phyloP scores from a whole-genome alignment of 1,140 invertebrate genomes.

The Danaus melanippus region DNA sequence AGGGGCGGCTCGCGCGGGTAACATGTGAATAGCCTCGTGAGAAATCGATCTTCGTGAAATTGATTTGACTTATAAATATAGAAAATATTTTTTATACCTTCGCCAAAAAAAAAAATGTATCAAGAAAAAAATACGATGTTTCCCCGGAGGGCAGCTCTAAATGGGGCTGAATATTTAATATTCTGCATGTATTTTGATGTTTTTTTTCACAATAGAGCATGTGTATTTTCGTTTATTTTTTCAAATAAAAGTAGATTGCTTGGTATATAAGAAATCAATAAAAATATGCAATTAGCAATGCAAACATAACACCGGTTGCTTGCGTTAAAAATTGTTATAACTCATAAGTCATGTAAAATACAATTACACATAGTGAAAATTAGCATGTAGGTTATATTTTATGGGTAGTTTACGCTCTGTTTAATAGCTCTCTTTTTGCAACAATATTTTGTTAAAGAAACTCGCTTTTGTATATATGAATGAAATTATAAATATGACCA shows the following conservation, averaged over 20 bases:
- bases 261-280: too few species aligned
- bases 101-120: neutral
- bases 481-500: constrained; percentile 5
- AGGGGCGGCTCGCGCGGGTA: constrained; percentile 57
- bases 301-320: constrained; percentile 33
- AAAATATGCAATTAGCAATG: too few species aligned
- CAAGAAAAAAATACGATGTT: constrained; percentile 3
- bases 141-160: constrained; percentile 56
- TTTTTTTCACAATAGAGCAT: constrained; percentile 29
- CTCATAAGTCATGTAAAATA: constrained; percentile 35
- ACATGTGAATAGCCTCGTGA: constrained; percentile 57
- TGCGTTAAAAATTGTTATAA: constrained; percentile 59
- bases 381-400: constrained; percentile 68
- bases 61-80: constrained; percentile 15
- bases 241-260: too few species aligned
- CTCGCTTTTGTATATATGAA: constrained; percentile 41
- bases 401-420: constrained; percentile 64
- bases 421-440: constrained; percentile 60
- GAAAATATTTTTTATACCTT: constrained; percentile 2
- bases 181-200: constrained; percentile 30
- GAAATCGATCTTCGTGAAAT: constrained; percentile 44
- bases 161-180: constrained; percentile 38
- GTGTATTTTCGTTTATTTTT: constrained; percentile 19
- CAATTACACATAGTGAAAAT: constrained; percentile 60
- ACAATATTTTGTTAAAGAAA: constrained; percentile 45